phyloP scores from a whole-genome alignment of 35 echinoderm and acorn worm genomes.

The Acanthaster planci region DNA sequence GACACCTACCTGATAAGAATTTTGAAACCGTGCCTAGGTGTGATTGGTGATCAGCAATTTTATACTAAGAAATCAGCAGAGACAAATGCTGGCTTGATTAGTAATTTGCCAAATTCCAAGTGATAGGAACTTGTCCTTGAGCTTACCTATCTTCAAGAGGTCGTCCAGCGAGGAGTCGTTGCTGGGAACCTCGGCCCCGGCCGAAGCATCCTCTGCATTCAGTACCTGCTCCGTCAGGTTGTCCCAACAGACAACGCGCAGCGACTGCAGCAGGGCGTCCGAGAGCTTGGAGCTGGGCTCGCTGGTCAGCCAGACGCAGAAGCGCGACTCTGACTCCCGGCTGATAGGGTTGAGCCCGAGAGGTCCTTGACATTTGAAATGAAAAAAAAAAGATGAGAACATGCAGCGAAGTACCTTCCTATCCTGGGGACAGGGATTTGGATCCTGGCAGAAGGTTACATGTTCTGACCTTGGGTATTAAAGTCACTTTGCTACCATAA shows the following conservation, averaged over 20 bases:
- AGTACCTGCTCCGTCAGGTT: slow-evolving; percentile 43
- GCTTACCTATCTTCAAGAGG: slow-evolving; percentile 76
- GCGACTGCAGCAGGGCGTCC: slow-evolving; percentile 57
- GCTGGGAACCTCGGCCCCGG: slow-evolving; percentile 12
- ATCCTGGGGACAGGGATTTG: neutral
- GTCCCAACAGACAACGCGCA: slow-evolving; percentile 84
- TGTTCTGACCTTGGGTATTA: neutral
- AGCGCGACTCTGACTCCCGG: slow-evolving; percentile 51
- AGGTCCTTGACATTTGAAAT: slow-evolving; percentile 40
- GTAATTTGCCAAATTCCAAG: no score
- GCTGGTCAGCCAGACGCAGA: slow-evolving; percentile 94
- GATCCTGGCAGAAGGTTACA: neutral
- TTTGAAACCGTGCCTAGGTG: no score
- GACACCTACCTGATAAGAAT: no score
- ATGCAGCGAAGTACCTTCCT: neutral
- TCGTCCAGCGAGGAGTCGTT: slow-evolving; percentile 51
- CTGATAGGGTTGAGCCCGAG: slow-evolving; percentile 67
- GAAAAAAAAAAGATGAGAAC: neutral
- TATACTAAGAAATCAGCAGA: no score
- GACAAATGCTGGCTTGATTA: no score
- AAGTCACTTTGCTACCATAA: no score
- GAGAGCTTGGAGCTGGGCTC: slow-evolving; percentile 64
- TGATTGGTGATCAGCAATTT: no score
- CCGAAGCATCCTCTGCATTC: slow-evolving; percentile 9
- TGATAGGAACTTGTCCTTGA: no score